Conservation (phyloP, 2,888 invertebrate genomes). For the Euzetes globulus region DNA sequence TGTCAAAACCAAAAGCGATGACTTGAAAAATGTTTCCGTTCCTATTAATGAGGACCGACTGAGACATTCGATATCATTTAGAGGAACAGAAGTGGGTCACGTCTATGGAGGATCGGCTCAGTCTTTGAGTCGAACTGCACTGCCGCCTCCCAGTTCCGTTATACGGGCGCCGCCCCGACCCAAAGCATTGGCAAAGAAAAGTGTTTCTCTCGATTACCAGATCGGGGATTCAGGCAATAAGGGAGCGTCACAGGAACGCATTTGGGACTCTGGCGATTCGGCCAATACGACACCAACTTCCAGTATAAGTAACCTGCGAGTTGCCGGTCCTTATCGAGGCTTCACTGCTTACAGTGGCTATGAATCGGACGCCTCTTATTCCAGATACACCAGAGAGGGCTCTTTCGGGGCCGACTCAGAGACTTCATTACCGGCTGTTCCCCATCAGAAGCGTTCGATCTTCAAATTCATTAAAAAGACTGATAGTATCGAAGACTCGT, state of each 20-base stretch:
- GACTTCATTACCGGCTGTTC: slow-evolving; percentile 52
- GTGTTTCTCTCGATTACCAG: slow-evolving; percentile 64
- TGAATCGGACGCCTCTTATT: slow-evolving; percentile 40
- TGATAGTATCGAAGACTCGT: slow-evolving; percentile 64
- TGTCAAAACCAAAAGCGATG: slow-evolving; percentile 12
- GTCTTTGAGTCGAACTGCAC: slow-evolving; percentile 27
- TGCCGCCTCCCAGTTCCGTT: slow-evolving; percentile 31
- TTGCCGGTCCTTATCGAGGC: slow-evolving; percentile 27
- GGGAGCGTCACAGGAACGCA: slow-evolving; percentile 53
- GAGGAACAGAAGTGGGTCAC: slow-evolving; percentile 38
- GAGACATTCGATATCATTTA: neutral
- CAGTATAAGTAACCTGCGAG: slow-evolving; percentile 37
- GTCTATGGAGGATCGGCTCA: slow-evolving; percentile 12
- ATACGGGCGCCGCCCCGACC: slow-evolving; percentile 42
- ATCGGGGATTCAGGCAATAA: slow-evolving; percentile 47
- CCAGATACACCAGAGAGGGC: slow-evolving; percentile 33
- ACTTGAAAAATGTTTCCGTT: slow-evolving; percentile 12
- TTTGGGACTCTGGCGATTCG: slow-evolving; percentile 68
- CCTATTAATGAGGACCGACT: neutral
- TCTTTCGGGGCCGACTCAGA: slow-evolving; percentile 36
- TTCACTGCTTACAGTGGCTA: slow-evolving; percentile 37
- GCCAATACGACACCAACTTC: slow-evolving; percentile 40
- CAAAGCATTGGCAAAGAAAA: slow-evolving; percentile 57
- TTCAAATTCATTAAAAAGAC: slow-evolving; percentile 72
- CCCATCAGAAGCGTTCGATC: slow-evolving; percentile 49